A percentile compares a stretch with the other conserved stretches of the same genome.
Evolutionary conservation across 2,888 invertebrate genomes (phyloP).

Genomic region (Halocaridina rubra): DNA sequence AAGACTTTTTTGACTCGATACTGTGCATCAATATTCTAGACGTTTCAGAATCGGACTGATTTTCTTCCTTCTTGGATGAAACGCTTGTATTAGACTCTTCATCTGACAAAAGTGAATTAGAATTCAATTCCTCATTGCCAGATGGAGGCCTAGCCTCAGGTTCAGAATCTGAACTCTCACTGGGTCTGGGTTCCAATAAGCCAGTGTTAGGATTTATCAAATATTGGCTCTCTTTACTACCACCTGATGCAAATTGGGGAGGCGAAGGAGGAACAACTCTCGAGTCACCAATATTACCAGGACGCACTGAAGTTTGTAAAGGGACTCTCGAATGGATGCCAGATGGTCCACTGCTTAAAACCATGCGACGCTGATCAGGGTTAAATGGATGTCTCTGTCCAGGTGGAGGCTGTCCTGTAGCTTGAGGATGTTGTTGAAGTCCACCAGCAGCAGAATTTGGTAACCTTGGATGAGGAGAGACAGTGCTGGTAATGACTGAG

Average conservation of each 20-base stretch:
- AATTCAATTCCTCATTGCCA: slow-evolving; percentile 19
- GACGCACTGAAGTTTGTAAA: background rate
- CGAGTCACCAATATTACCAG: slow-evolving; percentile 12
- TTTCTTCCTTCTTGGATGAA: slow-evolving; percentile 37
- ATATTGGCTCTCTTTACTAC: slow-evolving; percentile 82
- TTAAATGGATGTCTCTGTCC: slow-evolving; percentile 18
- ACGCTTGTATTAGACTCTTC: slow-evolving; percentile 49
- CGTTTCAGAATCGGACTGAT: slow-evolving; percentile 50
- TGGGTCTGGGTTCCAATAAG: slow-evolving; percentile 80
- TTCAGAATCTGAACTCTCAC: slow-evolving; percentile 76
- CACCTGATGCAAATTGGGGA: slow-evolving; percentile 65
- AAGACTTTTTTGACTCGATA: slow-evolving; percentile 28
- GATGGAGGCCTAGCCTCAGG: slow-evolving; percentile 59
- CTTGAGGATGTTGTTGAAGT: slow-evolving; percentile 58
- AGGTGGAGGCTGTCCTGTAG: slow-evolving; percentile 60
- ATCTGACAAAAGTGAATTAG: slow-evolving; percentile 57
- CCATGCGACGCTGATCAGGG: slow-evolving; percentile 21
- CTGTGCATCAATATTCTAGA: slow-evolving; percentile 18
- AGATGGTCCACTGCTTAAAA: background rate
- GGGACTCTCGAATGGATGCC: background rate
- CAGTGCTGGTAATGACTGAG: slow-evolving; percentile 61
- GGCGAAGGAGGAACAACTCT: slow-evolving; percentile 41
- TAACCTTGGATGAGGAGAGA: slow-evolving; percentile 49
- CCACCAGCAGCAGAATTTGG: slow-evolving; percentile 35
- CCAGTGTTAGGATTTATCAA: slow-evolving; percentile 91